Conservation (phyloP, 2,113 vertebrate species). For the Myotis yumanensis region DNA sequence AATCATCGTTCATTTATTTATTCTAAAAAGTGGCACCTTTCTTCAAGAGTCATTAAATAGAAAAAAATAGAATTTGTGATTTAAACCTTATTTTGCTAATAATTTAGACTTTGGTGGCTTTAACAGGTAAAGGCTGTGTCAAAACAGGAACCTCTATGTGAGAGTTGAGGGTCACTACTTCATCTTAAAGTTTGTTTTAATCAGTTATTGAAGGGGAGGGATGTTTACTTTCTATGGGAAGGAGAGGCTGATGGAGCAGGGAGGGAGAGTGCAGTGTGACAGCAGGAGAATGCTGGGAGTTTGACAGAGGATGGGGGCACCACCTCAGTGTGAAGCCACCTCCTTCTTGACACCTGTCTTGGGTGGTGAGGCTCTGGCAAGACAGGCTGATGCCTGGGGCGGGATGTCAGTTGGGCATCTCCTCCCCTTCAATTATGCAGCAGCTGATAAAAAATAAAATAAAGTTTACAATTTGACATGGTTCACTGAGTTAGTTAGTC, state of each 20-base stretch:
- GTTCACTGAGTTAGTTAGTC: conserved; percentile 64
- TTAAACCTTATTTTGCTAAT: not conserved
- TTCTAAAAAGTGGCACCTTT: not conserved
- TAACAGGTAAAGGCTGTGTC: not conserved
- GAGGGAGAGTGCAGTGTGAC: not conserved
- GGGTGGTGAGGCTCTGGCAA: not conserved
- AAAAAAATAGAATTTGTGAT: not conserved
- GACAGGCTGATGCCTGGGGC: conserved; percentile 64
- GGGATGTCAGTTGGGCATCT: conserved; percentile 61
- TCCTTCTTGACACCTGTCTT: conserved; percentile 58
- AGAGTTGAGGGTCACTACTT: not conserved
- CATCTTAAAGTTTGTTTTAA: not conserved
- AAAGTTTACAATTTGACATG: conserved; percentile 57
- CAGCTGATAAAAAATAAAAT: conserved; percentile 71
- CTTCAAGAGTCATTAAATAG: not conserved
- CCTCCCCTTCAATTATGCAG: conserved; percentile 66
- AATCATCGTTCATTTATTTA: not conserved
- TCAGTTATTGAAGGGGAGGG: not conserved
- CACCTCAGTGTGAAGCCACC: not conserved
- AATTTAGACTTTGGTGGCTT: not conserved
- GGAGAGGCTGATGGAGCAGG: not conserved
- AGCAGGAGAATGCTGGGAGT: not conserved
- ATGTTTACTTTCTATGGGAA: not conserved
- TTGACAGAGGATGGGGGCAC: conserved; percentile 30
- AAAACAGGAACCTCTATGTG: not conserved